Percentiles rank a stretch among this genome's conserved stretches.
Evolutionary conservation across 2,888 invertebrate genomes (phyloP).

Genomic region (Pyrochroa serraticornis): DNA sequence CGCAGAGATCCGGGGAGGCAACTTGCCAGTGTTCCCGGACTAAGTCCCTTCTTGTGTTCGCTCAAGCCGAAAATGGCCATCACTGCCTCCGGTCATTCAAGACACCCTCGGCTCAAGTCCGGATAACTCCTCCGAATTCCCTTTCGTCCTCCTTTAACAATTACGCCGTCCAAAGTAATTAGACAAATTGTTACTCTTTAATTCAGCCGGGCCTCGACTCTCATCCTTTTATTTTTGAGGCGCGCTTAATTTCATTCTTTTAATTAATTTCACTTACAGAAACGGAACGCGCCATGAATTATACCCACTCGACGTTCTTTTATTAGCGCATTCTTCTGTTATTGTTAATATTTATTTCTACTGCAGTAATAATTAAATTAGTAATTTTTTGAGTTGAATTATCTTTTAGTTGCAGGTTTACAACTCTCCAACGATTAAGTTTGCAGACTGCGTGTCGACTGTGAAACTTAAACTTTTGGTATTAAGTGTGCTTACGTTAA

Average conservation of each 20-base stretch:
- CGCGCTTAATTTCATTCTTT: constrained; percentile 29
- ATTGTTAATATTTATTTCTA: not conserved
- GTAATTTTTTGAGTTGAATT: not conserved
- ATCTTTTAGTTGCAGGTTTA: constrained; percentile 1
- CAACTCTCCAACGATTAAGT: constrained; percentile 37
- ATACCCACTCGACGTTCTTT: not conserved
- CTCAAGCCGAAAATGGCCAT: constrained; percentile 49
- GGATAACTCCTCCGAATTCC: constrained; percentile 35
- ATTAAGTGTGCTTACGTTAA: constrained; percentile 37
- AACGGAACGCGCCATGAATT: not conserved
- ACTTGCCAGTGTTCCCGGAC: not conserved
- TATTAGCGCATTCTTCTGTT: not conserved
- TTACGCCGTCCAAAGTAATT: constrained; percentile 32
- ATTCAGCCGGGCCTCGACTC: constrained; percentile 15
- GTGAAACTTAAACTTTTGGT: constrained; percentile 33
- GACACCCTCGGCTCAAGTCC: constrained; percentile 36
- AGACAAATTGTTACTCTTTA: constrained; percentile 36
- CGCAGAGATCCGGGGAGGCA: no score
- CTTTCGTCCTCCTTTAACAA: constrained; percentile 30
- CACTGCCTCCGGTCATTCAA: constrained; percentile 48
- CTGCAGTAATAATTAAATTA: not conserved
- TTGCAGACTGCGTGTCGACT: constrained; percentile 35
- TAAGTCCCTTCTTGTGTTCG: constrained; percentile 48
- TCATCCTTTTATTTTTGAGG: constrained; percentile 19
- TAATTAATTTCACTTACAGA: constrained; percentile 26